phyloP scores from a whole-genome alignment of 2,113 vertebrate species.

The Poicephalus meyeri region DNA sequence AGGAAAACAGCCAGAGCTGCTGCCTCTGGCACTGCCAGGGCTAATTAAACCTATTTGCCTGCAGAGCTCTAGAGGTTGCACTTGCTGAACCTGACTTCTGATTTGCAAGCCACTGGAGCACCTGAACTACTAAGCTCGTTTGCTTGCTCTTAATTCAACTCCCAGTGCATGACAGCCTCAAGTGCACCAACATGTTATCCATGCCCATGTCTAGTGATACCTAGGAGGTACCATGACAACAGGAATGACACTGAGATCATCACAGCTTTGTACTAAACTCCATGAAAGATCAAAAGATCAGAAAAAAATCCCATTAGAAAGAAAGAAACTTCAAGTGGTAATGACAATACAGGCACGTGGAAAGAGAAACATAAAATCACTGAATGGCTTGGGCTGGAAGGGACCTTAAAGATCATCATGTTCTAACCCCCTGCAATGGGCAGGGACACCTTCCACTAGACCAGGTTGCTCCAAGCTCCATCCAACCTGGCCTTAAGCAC shows the following conservation, averaged over 20 bases:
- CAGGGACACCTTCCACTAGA: not conserved
- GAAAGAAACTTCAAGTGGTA: not conserved
- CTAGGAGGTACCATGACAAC: not conserved
- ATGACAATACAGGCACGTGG: not conserved
- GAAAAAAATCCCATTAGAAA: not conserved
- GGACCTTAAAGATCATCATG: not conserved
- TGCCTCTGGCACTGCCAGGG: not conserved
- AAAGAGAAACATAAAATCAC: not conserved
- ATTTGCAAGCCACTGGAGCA: not conserved
- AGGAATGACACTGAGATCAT: not conserved
- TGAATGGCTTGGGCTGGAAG: not conserved
- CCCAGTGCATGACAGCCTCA: fast-evolving
- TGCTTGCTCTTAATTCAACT: not conserved
- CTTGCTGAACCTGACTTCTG: not conserved
- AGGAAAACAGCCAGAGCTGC: not conserved
- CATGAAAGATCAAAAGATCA: not conserved
- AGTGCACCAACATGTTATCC: not conserved
- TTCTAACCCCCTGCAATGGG: not conserved
- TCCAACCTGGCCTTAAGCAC: not conserved
- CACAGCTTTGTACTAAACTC: not conserved
- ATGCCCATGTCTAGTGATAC: not conserved
- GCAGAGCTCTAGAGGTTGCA: not conserved
- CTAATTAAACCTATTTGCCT: not conserved
- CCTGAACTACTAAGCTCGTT: not conserved
- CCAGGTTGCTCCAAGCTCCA: not conserved